Evolutionary conservation across 2,888 invertebrate genomes (phyloP).

Genomic region (Melipona beecheii): DNA sequence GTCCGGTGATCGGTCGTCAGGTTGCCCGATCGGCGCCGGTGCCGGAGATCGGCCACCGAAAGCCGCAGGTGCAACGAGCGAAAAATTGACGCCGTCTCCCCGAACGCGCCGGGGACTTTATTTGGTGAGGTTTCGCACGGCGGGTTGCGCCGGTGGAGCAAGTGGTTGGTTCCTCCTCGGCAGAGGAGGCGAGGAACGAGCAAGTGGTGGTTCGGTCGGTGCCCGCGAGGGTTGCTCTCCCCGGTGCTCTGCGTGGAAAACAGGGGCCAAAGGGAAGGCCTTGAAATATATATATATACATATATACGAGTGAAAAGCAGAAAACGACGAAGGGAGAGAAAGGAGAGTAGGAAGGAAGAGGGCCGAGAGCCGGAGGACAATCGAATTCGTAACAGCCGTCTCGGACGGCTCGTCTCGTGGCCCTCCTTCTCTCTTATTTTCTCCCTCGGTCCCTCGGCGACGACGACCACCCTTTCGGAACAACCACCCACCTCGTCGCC

Average conservation of each 20-base stretch:
- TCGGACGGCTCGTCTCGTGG: constrained; percentile 53
- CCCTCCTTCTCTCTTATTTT: constrained; percentile 56
- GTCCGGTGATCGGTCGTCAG: constrained; percentile 50
- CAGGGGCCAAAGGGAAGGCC: constrained; percentile 30
- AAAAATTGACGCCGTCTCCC: constrained; percentile 74
- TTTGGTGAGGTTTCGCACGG: constrained; percentile 69
- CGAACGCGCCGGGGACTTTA: constrained; percentile 57
- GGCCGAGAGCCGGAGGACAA: constrained; percentile 66
- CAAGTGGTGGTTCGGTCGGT: constrained; percentile 27
- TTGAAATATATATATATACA: constrained; percentile 43
- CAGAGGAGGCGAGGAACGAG: constrained; percentile 42
- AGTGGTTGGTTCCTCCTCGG: constrained; percentile 27
- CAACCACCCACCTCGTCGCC: constrained; percentile 22
- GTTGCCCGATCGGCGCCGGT: constrained; percentile 47
- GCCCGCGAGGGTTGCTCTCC: constrained; percentile 53
- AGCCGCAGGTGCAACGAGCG: constrained; percentile 78
- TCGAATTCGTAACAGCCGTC: constrained; percentile 72
- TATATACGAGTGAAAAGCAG: constrained; percentile 4
- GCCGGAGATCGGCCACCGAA: constrained; percentile 37
- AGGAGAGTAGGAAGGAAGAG: constrained; percentile 3
- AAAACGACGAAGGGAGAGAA: not conserved
- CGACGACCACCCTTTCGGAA: constrained; percentile 11
- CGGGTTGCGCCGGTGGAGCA: constrained; percentile 39
- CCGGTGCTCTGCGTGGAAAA: constrained; percentile 49
- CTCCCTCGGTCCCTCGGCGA: constrained; percentile 36